These are phyloP conservation scores for Phaonia tiefii DNA, from an alignment of 2,888 invertebrate genomes.

Conservation along the genomic window DNA sequence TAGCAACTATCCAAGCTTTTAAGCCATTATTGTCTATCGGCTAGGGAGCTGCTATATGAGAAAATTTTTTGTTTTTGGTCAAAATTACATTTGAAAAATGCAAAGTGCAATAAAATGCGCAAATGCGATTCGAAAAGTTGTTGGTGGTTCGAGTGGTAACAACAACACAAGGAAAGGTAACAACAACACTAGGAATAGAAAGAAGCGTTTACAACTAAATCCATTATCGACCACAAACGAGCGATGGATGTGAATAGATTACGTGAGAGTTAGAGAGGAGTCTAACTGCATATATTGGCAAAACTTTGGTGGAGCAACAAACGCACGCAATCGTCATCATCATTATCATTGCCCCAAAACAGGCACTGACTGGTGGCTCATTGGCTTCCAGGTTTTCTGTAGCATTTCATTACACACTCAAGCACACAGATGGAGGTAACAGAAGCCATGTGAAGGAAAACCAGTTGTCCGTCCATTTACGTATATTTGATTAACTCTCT, in stretches of 20 bases:
- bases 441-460: conserved; percentile 21
- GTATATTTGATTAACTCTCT: no score
- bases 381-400: conserved; percentile 24
- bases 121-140: not conserved
- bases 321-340: conserved; percentile 55
- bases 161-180: no score
- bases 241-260: conserved; percentile 4
- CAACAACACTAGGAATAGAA: no score
- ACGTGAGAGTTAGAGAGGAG: not conserved
- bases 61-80: conserved; percentile 17
- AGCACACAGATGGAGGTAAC: not conserved
- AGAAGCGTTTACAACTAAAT: conserved; percentile 17
- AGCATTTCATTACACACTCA: not conserved
- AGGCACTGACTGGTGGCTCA: not conserved
- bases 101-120: conserved; percentile 38
- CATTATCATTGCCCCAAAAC: conserved; percentile 5
- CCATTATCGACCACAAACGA: conserved; percentile 20
- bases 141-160: no score
- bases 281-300: not conserved
- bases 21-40: not conserved
- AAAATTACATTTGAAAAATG: conserved; percentile 34
- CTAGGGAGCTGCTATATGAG: not conserved
- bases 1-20: conserved; percentile 3
- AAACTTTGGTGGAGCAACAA: conserved; percentile 46
- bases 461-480: conserved; percentile 45